Evolutionary conservation across 1,140 invertebrate genomes (phyloP).

Genomic region (Trichomalopsis sarcophagae): DNA sequence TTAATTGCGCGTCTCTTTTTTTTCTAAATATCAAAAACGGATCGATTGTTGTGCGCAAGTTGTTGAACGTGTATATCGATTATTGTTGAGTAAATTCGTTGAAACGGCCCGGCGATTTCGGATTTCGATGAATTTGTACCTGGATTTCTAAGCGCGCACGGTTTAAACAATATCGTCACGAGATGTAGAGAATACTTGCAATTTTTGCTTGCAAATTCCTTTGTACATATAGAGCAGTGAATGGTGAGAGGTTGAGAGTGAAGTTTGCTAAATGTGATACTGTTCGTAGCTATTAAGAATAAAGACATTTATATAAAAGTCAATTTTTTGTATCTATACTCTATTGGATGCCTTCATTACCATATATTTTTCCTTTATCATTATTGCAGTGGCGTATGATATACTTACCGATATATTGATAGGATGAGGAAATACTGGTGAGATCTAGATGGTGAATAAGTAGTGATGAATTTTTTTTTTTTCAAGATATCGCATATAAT

Average conservation of each 20-base stretch:
- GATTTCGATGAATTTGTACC: not conserved
- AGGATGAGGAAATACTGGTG: not conserved
- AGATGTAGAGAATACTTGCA: slow-evolving; percentile 17
- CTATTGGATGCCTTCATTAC: not conserved
- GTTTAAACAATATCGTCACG: not conserved
- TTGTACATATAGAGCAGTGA: slow-evolving; percentile 45
- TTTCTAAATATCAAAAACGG: not conserved
- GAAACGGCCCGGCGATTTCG: not conserved
- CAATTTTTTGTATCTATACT: not conserved
- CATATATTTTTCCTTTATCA: not conserved
- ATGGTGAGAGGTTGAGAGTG: slow-evolving; percentile 9
- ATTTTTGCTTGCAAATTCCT: slow-evolving; percentile 31
- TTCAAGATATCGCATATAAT: slow-evolving; percentile 69
- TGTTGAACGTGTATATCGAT: not conserved
- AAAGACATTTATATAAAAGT: slow-evolving; percentile 32
- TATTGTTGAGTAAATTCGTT: not conserved
- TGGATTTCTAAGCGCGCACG: not conserved
- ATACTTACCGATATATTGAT: not conserved
- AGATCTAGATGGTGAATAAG: too few relatives aligned
- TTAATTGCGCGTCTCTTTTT: not conserved
- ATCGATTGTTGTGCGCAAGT: not conserved
- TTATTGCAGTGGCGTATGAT: not conserved
- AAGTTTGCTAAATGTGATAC: slow-evolving; percentile 47
- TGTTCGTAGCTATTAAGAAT: slow-evolving; percentile 39
- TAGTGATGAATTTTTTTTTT: not conserved